Evolutionary conservation across 1,140 invertebrate species (phyloP).

Genomic region (Trachymyrmex septentrionalis): DNA sequence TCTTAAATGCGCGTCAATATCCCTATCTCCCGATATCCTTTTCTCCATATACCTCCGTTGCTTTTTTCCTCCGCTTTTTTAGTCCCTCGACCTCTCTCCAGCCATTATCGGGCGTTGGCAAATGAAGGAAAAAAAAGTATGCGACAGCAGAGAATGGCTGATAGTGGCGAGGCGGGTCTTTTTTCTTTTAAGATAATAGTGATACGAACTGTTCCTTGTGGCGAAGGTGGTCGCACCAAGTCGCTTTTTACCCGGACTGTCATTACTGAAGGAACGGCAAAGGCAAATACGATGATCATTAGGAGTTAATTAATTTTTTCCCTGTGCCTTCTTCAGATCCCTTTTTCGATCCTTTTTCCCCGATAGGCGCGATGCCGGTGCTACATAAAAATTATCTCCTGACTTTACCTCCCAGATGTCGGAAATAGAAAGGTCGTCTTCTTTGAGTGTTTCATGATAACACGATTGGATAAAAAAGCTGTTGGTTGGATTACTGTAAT

Average conservation of each 20-base stretch:
- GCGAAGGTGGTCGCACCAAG: not conserved
- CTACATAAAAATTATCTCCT: constrained; percentile 23
- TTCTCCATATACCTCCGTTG: not conserved
- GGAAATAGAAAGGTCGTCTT: constrained; percentile 29
- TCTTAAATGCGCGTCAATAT: not conserved
- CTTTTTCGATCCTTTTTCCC: constrained; percentile 29
- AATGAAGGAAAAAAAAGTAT: constrained; percentile 21
- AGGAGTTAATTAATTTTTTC: constrained; percentile 62
- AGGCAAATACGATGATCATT: constrained; percentile 58
- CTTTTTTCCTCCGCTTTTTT: constrained; percentile 10
- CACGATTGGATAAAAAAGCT: constrained; percentile 1
- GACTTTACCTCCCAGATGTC: not conserved
- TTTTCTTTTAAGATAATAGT: constrained; percentile 24
- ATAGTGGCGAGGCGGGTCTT: constrained; percentile 20
- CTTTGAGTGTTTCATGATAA: constrained; percentile 31
- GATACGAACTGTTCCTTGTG: constrained; percentile 35
- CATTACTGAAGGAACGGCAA: not conserved
- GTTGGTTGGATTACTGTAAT: constrained; percentile 43
- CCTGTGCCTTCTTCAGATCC: constrained; percentile 26
- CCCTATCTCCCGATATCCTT: constrained; percentile 8
- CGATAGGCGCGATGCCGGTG: constrained; percentile 16
- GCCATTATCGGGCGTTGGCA: constrained; percentile 28
- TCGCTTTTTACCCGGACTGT: constrained; percentile 15
- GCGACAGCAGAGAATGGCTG: not conserved
- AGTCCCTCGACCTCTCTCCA: not conserved